These are phyloP conservation scores for Neomonachus schauinslandi DNA, from an alignment of 2,113 vertebrate species.

Conservation along the genomic window DNA sequence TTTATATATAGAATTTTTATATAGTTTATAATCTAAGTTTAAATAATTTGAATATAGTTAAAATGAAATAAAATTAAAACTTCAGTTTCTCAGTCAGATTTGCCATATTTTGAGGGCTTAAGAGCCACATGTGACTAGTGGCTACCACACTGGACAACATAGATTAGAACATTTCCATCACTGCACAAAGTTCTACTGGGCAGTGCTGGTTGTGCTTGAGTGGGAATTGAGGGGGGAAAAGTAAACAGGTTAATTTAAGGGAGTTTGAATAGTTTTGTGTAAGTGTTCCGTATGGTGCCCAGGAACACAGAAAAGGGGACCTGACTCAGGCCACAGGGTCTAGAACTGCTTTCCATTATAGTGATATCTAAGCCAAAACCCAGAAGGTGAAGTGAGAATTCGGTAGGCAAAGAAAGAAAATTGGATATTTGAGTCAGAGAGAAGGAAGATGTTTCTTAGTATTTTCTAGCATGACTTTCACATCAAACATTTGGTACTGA, in stretches of 20 bases:
- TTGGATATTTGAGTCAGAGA: neutral
- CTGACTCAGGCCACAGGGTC: neutral
- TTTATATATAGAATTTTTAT: neutral
- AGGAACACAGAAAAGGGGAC: neutral
- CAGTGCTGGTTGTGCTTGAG: neutral
- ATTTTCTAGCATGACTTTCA: conserved; percentile 18
- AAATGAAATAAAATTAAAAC: conserved; percentile 31
- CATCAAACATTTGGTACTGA: neutral
- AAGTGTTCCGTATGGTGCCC: neutral
- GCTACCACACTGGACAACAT: neutral
- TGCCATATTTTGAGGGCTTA: neutral
- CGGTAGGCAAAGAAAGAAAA: neutral
- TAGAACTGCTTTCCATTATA: neutral
- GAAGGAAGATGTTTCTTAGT: neutral
- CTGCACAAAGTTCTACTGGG: neutral
- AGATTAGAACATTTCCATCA: neutral
- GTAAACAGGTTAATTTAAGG: neutral
- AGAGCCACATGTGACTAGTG: neutral
- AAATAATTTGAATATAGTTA: neutral
- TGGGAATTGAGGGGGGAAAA: too few species aligned
- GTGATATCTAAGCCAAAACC: neutral
- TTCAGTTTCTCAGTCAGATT: neutral
- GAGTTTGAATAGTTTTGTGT: neutral
- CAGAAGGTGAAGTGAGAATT: neutral
- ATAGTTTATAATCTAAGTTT: neutral